Conservation (phyloP, 2,797 vertebrate species). For the Microctenopoma stevenorrisi region DNA sequence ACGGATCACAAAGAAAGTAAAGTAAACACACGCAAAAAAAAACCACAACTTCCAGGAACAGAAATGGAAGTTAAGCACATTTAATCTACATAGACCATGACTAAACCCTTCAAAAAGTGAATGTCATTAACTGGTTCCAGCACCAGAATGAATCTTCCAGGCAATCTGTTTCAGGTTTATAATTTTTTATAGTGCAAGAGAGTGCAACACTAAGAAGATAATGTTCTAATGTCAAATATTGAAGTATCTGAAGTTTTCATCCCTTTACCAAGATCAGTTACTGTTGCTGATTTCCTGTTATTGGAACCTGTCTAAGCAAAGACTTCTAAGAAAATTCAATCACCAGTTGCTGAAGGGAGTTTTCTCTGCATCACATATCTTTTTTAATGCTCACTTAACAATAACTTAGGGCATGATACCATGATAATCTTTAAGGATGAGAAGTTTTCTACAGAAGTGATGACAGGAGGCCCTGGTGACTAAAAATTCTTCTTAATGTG, state of each 20-base stretch:
- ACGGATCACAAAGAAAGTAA: too few relatives aligned
- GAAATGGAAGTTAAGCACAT: background rate
- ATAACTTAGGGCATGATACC: too few relatives aligned
- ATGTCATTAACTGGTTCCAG: background rate
- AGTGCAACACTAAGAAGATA: too few relatives aligned
- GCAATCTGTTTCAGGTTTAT: too few relatives aligned
- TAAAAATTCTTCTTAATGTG: background rate
- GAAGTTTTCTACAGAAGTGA: background rate
- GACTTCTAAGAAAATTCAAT: background rate
- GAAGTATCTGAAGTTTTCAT: background rate
- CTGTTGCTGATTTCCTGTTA: background rate
- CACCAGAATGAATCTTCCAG: too few relatives aligned
- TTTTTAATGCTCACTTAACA: too few relatives aligned
- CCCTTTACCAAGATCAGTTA: background rate
- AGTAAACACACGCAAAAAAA: too few relatives aligned
- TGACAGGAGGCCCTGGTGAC: background rate
- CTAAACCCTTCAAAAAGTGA: background rate
- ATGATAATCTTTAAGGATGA: too few relatives aligned
- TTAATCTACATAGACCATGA: background rate
- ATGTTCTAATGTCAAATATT: background rate
- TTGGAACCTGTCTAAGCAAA: background rate
- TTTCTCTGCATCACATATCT: fast-evolving
- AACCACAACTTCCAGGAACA: too few relatives aligned
- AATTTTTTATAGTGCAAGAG: too few relatives aligned
- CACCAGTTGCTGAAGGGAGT: background rate